Base-by-base conservation (phyloP, 2,113 vertebrate species). In the Polypterus bichir region DNA sequence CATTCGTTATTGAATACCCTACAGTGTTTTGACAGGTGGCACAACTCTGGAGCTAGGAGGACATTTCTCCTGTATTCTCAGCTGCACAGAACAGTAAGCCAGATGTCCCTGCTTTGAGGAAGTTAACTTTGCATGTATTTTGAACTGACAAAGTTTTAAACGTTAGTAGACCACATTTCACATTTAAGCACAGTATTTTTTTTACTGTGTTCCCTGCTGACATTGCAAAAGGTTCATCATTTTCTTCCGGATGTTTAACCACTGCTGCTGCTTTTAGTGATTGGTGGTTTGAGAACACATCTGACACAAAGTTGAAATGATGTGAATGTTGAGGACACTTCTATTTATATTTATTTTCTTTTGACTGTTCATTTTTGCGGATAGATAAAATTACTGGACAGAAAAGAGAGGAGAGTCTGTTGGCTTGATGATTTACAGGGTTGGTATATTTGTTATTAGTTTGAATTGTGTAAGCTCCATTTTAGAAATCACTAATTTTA, bases 331-430 rank as follows among this genome's bases (percentile, higher is more conserved):
- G 11, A 44, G 6, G 59, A 52, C 51, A 44, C 61, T 45, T 45
- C 44, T 52, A 9, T 54, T 44, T 8, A 8, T 61, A 46, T 62
- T 66, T 66, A 57, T 56, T 65, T 62, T 57, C 47, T 60, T 45
- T 44, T 47, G 60, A 55, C 48, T 52, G 47, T 49, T 48, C 46
- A 76, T 73, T 70, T 71, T 70, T 73, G 59, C 27, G 5, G 46
- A 60, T 64, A n/a, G 45, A 49, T 54, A 71, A 71, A 69, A 54
- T 47, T 44, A 58, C 27, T 27, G 27, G 27, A 27, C 27, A 27
- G 44, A 27, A 7, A 45, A 58, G 3, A 58, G 7, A 45, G n/a
- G n/a, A 58, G 56, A 9, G 56, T 8, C 3, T 45, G 3, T 46
- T 44, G 46, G 56, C 46, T 58, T 45, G 5, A 6, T 45, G 27